phyloP scores from a whole-genome alignment of 1,140 invertebrate species.

The Pogonomyrmex barbatus region DNA sequence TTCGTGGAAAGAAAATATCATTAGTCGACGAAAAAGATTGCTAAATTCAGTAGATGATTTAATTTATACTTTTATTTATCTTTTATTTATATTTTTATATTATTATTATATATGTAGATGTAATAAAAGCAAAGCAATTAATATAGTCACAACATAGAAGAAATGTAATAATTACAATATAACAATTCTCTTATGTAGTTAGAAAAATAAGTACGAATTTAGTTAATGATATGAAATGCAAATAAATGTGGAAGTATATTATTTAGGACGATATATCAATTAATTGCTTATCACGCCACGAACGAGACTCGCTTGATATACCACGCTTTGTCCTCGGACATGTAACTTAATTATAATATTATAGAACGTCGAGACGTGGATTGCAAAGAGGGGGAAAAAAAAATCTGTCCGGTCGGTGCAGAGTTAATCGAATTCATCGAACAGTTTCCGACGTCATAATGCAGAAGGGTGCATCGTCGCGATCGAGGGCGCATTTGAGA shows the following conservation, averaged over 20 bases:
- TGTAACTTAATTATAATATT: slow-evolving; percentile 46
- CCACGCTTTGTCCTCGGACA: slow-evolving; percentile 19
- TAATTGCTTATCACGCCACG: not conserved
- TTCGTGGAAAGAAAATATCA: slow-evolving; percentile 7
- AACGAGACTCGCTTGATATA: not conserved
- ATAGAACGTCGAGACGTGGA: not conserved
- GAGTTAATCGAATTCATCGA: slow-evolving; percentile 42
- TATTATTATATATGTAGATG: not conserved
- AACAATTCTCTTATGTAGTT: not conserved
- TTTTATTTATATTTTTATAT: not conserved
- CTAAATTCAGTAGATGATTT: not conserved
- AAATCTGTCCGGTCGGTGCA: slow-evolving; percentile 29
- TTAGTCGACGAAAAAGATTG: not conserved
- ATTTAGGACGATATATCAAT: not conserved
- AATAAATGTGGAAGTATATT: not conserved
- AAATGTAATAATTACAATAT: slow-evolving; percentile 8
- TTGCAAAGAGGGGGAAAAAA: slow-evolving; percentile 20
- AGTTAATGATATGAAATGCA: not conserved
- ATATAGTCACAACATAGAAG: not conserved
- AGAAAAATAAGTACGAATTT: not conserved
- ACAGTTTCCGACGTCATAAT: slow-evolving; percentile 18
- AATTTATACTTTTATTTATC: not conserved
- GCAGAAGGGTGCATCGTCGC: slow-evolving; percentile 17
- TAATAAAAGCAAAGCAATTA: not conserved
- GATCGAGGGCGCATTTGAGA: slow-evolving; percentile 22